Percentiles rank a stretch among this genome's conserved stretches.
phyloP scores from a whole-genome alignment of 2,113 vertebrate genomes.

The Siphamia tubifer region DNA sequence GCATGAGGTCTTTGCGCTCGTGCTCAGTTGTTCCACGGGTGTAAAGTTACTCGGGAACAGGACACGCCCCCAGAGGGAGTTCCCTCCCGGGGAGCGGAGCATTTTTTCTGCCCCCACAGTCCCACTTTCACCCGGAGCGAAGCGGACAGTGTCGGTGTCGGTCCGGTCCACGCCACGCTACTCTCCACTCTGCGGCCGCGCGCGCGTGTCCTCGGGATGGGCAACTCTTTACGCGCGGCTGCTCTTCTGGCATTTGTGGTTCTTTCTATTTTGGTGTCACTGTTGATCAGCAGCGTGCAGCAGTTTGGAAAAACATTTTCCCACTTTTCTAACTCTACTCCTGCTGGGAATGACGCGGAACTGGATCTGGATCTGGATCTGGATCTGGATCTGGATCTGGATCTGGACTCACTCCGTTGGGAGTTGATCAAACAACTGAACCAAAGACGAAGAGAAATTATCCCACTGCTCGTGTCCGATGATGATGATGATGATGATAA shows the following conservation, averaged over 20 bases:
- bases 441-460: constrained; percentile 74
- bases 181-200: too few species aligned
- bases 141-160: too few species aligned
- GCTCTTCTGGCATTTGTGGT: constrained; percentile 74
- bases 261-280: constrained; percentile 68
- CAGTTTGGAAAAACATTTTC: constrained; percentile 55
- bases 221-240: constrained; percentile 70
- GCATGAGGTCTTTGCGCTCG: constrained; percentile 44
- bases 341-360: constrained; percentile 44
- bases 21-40: constrained; percentile 48
- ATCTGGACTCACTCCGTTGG: constrained; percentile 39
- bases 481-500: neutral
- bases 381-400: too few species aligned
- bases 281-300: constrained; percentile 76
- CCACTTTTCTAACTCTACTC: constrained; percentile 34
- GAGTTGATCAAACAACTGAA: constrained; percentile 68
- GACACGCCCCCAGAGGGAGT: constrained; percentile 79
- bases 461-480: constrained; percentile 59
- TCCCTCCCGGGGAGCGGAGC: constrained; percentile 61
- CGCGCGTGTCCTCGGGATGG: constrained; percentile 70
- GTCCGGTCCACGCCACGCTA: too few species aligned
- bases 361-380: too few species aligned
- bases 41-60: constrained; percentile 69
- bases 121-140: constrained; percentile 26
- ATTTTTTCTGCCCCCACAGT: constrained; percentile 15